Evolutionary conservation across 2,797 vertebrate genomes (phyloP), one percentile per base, ranked within the genome.

Genomic region (Holocentrus rufus): DNA sequence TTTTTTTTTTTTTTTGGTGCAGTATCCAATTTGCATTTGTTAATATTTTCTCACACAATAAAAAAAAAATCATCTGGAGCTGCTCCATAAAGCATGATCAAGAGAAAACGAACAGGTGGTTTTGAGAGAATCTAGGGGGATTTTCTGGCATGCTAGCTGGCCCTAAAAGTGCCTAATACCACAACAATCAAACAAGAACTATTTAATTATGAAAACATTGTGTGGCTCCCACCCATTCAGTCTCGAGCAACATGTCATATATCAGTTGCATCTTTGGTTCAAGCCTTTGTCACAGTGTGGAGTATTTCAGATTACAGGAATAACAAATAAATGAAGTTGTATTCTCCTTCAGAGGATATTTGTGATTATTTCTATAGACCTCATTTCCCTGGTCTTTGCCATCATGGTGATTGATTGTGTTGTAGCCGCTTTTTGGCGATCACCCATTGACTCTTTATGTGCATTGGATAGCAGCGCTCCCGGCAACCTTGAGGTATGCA

Each of bases 291-390:
- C 17, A 56, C 2, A 7, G 5, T 17, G 44, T 46, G 44, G 44
- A 27, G 58, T 63, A 73, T 60, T 14, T 31, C 11, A 78, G 55
- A 80, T 78, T 74, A 70, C 17, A 67, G 20, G 52, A 60, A 72
- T 61, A 25, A 25, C 52, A 11, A 25, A 65, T 57, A 53, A 77
- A 70, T 55, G 2, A 77, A 52, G 47, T 14, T 23, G 54, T 53
- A 27, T 54, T 54, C 11, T 27, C 23, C 44, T 55, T 62, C 34
- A 31, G 2, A 27, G 25, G 25, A 27, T 27, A 27, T 27, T 27
- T 27, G 25, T 27, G 25, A 27, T 27, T 34, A 6, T 34, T 34
- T 34, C 31, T 5, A 34, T 34, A 8, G 31, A 8, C 5, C 7
- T 34, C 1, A 34, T 34, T 34, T 34, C 5, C 31, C 31, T 34